Conservation (phyloP, 1,140 invertebrate genomes). For the Globodera ellingtonae region DNA sequence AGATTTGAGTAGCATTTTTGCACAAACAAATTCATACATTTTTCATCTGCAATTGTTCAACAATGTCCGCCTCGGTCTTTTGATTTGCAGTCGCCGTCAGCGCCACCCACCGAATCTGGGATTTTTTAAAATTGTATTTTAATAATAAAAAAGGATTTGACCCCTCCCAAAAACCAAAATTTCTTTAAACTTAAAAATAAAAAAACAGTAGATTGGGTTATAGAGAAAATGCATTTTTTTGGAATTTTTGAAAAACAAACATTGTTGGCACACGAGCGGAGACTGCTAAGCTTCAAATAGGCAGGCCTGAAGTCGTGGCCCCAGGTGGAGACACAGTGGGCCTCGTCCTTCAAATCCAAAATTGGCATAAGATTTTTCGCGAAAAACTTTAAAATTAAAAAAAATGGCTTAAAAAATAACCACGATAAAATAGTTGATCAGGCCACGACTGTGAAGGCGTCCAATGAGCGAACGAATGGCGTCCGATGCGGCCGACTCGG, state of each 20-base stretch:
- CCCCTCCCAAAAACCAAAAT: neutral
- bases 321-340: slow-evolving; percentile 82
- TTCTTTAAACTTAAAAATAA: neutral
- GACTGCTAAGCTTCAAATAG: slow-evolving; percentile 81
- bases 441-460: slow-evolving; percentile 73
- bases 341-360: slow-evolving; percentile 70
- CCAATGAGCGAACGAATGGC: slow-evolving; percentile 18
- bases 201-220: too few species aligned
- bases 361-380: too few species aligned
- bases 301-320: slow-evolving; percentile 89
- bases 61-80: slow-evolving; percentile 72
- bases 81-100: slow-evolving; percentile 86
- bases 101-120: slow-evolving; percentile 78
- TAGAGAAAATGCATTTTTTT: too few species aligned
- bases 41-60: slow-evolving; percentile 69
- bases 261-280: slow-evolving; percentile 72
- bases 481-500: slow-evolving; percentile 73
- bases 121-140: neutral
- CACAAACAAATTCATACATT: slow-evolving; percentile 28
- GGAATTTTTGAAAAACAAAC: slow-evolving; percentile 5
- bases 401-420: neutral
- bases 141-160: neutral
- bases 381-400: too few species aligned
- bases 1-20: neutral
- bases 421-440: slow-evolving; percentile 74